phyloP scores from a whole-genome alignment of 2,113 vertebrate genomes.

The Pachyramphus minor region DNA sequence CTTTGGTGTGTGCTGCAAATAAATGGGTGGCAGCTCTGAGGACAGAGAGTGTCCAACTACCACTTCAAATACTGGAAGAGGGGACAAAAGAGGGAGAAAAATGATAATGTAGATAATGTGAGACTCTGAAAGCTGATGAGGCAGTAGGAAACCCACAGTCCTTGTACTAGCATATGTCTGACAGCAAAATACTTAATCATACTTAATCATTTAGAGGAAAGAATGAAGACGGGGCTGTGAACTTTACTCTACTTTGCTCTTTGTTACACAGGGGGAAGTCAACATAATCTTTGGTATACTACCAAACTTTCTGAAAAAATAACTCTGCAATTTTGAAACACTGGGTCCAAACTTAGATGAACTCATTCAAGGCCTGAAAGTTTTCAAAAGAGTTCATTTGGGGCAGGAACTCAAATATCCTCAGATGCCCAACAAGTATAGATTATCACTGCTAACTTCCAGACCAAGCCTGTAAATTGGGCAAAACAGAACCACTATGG shows the following conservation, averaged over 20 bases:
- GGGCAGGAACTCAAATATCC: background rate
- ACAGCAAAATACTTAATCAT: background rate
- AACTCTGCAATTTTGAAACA: background rate
- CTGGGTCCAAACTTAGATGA: background rate
- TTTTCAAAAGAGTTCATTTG: background rate
- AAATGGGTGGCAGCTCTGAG: background rate
- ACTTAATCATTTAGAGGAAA: background rate
- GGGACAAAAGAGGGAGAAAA: background rate
- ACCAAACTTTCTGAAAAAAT: background rate
- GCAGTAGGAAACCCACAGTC: background rate
- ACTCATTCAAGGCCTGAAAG: background rate
- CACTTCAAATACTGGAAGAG: background rate
- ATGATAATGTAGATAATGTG: background rate
- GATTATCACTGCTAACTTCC: background rate
- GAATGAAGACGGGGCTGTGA: background rate
- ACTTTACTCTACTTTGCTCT: background rate
- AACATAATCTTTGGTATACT: background rate
- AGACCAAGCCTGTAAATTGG: background rate
- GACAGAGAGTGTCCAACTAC: fast-evolving
- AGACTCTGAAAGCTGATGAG: background rate
- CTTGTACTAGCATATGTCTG: background rate
- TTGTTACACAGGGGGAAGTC: background rate
- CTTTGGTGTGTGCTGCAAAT: background rate
- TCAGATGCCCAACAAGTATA: background rate
- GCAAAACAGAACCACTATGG: background rate